Percentiles rank a stretch among this genome's conserved stretches.
Evolutionary conservation across 2,888 invertebrate genomes (phyloP).

Genomic region (Pristionchus arcanus): DNA sequence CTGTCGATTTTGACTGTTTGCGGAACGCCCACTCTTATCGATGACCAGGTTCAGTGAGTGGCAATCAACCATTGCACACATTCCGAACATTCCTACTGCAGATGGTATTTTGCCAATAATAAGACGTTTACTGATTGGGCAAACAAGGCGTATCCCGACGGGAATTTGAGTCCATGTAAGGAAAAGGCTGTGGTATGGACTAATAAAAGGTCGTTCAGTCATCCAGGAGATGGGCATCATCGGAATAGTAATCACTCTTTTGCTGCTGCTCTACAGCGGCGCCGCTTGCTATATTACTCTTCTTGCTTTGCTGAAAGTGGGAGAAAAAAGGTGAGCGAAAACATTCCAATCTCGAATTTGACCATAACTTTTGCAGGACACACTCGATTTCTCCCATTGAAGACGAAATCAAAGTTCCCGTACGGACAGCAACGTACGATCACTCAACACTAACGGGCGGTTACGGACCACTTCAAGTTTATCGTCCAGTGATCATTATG

Average conservation of each 20-base stretch:
- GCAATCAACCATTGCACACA: neutral
- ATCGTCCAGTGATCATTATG: neutral
- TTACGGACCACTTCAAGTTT: neutral
- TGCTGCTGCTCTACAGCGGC: neutral
- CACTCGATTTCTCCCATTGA: neutral
- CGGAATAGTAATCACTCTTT: neutral
- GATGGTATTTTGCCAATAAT: neutral
- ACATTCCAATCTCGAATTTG: neutral
- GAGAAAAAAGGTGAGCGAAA: neutral
- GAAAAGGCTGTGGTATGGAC: neutral
- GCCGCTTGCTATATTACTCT: neutral
- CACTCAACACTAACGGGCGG: slow-evolving; percentile 25
- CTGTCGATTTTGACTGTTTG: neutral
- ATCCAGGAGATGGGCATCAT: neutral
- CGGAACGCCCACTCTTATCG: slow-evolving; percentile 23
- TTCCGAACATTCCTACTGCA: neutral
- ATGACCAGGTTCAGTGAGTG: slow-evolving; percentile 33
- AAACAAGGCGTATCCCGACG: neutral
- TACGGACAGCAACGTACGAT: neutral
- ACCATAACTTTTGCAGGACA: neutral
- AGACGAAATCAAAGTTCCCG: neutral
- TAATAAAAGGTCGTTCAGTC: neutral
- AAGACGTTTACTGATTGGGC: neutral
- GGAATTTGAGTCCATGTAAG: neutral
- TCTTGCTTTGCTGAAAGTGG: neutral